Base-by-base conservation (phyloP, 2,888 invertebrate species). In the Acanthoscelides obtectus region DNA sequence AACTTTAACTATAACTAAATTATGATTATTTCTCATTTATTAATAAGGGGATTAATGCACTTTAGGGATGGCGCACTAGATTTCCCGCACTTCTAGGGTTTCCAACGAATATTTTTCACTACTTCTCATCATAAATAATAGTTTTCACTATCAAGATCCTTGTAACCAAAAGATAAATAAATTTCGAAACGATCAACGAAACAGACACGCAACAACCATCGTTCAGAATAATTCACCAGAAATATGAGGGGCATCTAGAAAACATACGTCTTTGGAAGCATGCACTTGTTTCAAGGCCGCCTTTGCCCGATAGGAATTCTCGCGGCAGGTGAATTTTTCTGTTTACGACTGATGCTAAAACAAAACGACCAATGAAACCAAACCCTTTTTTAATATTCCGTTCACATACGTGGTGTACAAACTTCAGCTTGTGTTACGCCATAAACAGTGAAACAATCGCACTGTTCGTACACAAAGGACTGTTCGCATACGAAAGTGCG, bases 221-320 rank as follows among this genome's bases (percentile, higher is more conserved):
- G n/a, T n/a, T n/a, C n/a, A n/a, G n/a, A n/a, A n/a, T n/a, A n/a
- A n/a, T n/a, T n/a, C n/a, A n/a, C n/a, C n/a, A n/a, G n/a, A n/a
- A n/a, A n/a, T n/a, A n/a, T 45, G 45, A 1, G 1, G 5, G 17
- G 17, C 45, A 45, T 45, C 45, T 45, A 45, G 45, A 45, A 17
- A 12, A 12, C 45, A 45, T 45, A 45, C 45, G 45, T 45, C 45
- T 45, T 4, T 45, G 45, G 45, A 4, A 12, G 45, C 45, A 17
- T 6, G 72, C 80, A 81, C 81, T 80, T 80, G 81, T 80, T 78
- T 71, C 80, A 80, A 81, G 81, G 81, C 80, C 81, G 79, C 77
- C 45, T 3, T 45, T 12, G 78, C 75, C 76, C 79, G 78, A 80
- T 79, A 74, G 79, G 80, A 79, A 80, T 80, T 78, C 75, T 73